Percentiles rank a stretch among this genome's conserved stretches.
These are phyloP conservation scores for Burhinus oedicnemus DNA, from an alignment of 2,113 vertebrate species.

Conservation along the genomic window DNA sequence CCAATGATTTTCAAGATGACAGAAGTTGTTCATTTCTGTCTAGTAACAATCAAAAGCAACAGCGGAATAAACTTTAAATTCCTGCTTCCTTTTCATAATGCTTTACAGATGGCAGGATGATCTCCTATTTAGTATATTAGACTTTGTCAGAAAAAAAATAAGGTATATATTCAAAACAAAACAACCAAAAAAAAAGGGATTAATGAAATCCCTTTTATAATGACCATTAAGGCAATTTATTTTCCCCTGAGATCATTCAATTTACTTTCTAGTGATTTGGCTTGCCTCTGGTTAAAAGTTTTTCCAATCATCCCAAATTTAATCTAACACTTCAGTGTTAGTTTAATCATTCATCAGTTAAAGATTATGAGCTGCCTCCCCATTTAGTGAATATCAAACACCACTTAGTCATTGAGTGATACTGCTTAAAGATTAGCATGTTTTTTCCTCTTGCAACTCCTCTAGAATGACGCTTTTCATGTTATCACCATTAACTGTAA, in stretches of 20 bases:
- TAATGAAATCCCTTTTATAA: background rate
- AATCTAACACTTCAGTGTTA: slow-evolving; percentile 28
- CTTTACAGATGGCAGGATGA: background rate
- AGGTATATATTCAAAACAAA: background rate
- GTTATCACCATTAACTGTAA: background rate
- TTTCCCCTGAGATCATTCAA: background rate
- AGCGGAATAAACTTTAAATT: background rate
- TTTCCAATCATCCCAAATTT: slow-evolving; percentile 11
- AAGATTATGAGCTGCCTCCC: background rate
- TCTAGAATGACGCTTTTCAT: background rate
- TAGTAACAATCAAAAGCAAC: background rate
- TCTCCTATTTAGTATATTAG: background rate
- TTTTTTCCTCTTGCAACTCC: background rate
- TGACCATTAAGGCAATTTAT: background rate
- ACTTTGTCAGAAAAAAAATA: background rate
- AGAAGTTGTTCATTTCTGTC: background rate
- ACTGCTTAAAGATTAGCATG: background rate
- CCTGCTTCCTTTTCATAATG: background rate
- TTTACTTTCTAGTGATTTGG: background rate
- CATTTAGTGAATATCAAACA: slow-evolving; percentile 51
- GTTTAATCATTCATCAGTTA: slow-evolving; percentile 53
- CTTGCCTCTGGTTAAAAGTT: slow-evolving; percentile 11
- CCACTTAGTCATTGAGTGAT: background rate
- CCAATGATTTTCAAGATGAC: background rate
- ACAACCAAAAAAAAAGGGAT: background rate